Evolutionary conservation across 2,113 vertebrate species (phyloP), one percentile per base, ranked within the genome.

Genomic region (Megaleporinus macrocephalus): DNA sequence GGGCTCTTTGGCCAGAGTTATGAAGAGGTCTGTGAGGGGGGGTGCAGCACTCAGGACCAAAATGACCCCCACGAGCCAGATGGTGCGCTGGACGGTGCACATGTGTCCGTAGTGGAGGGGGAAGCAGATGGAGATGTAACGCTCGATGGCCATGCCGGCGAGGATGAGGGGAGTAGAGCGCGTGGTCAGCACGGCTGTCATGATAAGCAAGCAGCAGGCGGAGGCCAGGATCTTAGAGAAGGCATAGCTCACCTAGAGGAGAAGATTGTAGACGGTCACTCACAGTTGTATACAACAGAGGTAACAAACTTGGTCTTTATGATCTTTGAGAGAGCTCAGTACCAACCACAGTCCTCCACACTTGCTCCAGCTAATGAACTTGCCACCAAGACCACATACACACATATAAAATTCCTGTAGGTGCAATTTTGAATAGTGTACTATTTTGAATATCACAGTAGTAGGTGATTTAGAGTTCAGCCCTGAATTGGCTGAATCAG

Each of bases 121-220:
- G 83, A 90, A 92, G 84, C 93, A 94, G 85, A 95, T 95, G 87
- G 94, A 84, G 51, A 92, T 22, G 86, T 94, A 94, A 66, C 94
- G 92, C 87, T 95, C 94, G 61, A 93, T n/a, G 0, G 94, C 90
- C 94, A 94, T 95, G 69, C 93, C 94, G 0, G 91, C 93, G 81
- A 95, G 89, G 83, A 93, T 92, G 59, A 95, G 91, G 0, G 94
- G 94, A 5, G 94, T 94, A 82, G 88, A 91, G 81, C 93, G 93
- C 0, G 93, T 94, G 82, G 93, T 94, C 73, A 92, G 49, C 13
- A 93, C 89, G 0, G 94, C 94, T 0, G 86, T 89, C 90, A 94
- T 89, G 44, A 95, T 79, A 87, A 95, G 87, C 0, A 88, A 0
- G 85, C 93, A 94, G 89, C 94, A 95, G 80, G 85, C 75, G 0